Base-by-base conservation (phyloP, 2,113 vertebrate genomes). In the Paedocypris sp. region DNA sequence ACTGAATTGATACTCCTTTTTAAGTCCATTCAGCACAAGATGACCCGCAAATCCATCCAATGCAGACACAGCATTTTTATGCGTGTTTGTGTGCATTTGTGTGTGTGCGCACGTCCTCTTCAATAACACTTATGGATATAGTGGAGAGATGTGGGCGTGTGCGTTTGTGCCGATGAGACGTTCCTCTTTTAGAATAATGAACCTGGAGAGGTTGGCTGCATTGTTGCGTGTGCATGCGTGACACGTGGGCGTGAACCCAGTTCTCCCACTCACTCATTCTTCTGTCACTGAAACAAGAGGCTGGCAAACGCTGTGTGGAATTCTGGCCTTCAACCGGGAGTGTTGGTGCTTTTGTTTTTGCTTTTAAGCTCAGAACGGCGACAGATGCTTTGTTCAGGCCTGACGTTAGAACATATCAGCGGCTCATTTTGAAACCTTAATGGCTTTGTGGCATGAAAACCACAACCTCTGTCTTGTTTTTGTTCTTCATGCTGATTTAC, bases 61-160 rank as follows among this genome's bases (percentile, higher is more conserved):
- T 47, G 41, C 62, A 45, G 42, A 64, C 5, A n/a, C 29, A 56
- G 51, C 18, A 23, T n/a, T 25, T 46, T n/a, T n/a, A n/a, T n/a
- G n/a, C n/a, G n/a, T n/a, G n/a, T n/a, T n/a, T n/a, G n/a, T n/a
- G n/a, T n/a, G n/a, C n/a, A n/a, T n/a, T 29, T 53, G 28, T 54
- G 41, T 25, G 31, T 16, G 12, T 16, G 29, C 29, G 16, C n/a
- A 9, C 26, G 9, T 43, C 29, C 26, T 23, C 36, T 43, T 62
- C n/a, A 50, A 49, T 62, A 45, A n/a, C 35, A 29, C 53, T 59
- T 63, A 59, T 63, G 60, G 51, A 45, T 13, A 8, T 28, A 10
- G 35, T 45, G 15, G 33, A 25, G 26, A 28, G 46, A 31, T 51
- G 25, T 41, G 33, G 28, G 63, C 23, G 42, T 25, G 19, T 35